Conservation (phyloP, 37 sponge, comb jelly and placozoan genomes). For the Aphrocallistes beatrix region DNA sequence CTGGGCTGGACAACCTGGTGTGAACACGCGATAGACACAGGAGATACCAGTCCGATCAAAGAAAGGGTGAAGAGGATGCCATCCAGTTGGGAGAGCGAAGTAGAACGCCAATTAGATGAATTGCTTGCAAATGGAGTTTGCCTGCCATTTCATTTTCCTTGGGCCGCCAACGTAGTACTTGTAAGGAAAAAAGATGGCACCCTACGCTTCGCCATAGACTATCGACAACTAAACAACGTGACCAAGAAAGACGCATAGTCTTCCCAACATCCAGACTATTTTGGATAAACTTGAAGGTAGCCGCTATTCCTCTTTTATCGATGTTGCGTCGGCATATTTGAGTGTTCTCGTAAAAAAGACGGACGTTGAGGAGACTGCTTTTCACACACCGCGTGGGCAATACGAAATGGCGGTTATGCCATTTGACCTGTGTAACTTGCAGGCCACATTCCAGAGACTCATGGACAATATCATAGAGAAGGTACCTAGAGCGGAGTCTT, state of each 20-base stretch:
- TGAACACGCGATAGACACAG: no score
- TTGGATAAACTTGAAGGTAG: conserved; percentile 22
- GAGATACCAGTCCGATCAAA: conserved; percentile 20
- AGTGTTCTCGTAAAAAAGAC: conserved; percentile 9
- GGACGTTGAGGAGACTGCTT: conserved; percentile 15
- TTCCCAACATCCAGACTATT: conserved; percentile 27
- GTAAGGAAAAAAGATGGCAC: conserved; percentile 32
- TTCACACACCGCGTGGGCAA: neutral
- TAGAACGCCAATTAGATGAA: neutral
- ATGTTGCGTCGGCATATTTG: conserved; percentile 24
- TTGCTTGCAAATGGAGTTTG: conserved; percentile 19
- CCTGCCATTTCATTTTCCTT: conserved; percentile 10
- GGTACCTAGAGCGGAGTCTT: no score
- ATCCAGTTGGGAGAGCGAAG: neutral
- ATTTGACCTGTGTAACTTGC: conserved; percentile 14
- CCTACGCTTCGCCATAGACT: conserved; percentile 28
- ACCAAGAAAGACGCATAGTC: conserved; percentile 26
- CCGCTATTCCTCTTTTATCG: conserved; percentile 24
- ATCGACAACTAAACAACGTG: conserved; percentile 26
- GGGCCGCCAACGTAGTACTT: conserved; percentile 22
- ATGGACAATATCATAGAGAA: no score
- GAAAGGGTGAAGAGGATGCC: conserved; percentile 16
- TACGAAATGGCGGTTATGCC: conserved; percentile 21
- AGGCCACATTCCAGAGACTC: conserved; percentile 1
- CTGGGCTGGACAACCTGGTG: no score